Evolutionary conservation across 2,888 invertebrate species (phyloP), one percentile per base, ranked within the genome.

Genomic region (Lacanobia wlatinum): DNA sequence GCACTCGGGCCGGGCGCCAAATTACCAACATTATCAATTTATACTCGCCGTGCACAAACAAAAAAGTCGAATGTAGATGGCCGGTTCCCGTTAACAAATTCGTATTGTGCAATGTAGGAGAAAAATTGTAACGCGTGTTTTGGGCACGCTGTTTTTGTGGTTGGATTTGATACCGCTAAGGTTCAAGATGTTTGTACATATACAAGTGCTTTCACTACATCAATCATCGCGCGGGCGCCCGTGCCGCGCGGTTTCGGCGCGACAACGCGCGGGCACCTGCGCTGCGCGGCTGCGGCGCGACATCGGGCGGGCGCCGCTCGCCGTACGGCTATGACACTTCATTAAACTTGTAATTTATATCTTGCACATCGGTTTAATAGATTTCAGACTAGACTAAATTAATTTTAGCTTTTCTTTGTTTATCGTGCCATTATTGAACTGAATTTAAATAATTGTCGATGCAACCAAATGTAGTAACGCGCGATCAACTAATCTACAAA

Each of bases 11-110:
- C 91, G 93, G 92, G 90, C 95, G 94, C 95, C 94, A 96, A 96
- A 96, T 96, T 96, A 96, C 96, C 95, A 93, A 92, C 95, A 96
- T 96, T 96, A 96, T 95, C 95, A 96, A 95, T 95, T 95, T 96
- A 95, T 94, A 93, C 93, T 91, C 88, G 92, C 91, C 92, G 93
- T 93, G 92, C 94, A 95, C 94, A 96, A 95, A 96, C 94, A 96
- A 96, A 96, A 95, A 96, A 95, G 91, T 91, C 90, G 92, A 94
- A 93, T 93, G 93, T 94, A 94, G 94, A 94, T 94, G 94, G 93
- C 93, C 91, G 90, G 92, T 95, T 95, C 95, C 95, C 95, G 96
- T 96, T 96, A 96, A 94, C 94, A 95, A 93, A 95, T 94, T 95
- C 94, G 95, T 94, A 96, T 96, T 96, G 96, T 96, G 96, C 94